A percentile compares a stretch with the other conserved stretches of the same genome.
Conservation (phyloP, 2,797 vertebrate species). For the Rhinella marina region DNA sequence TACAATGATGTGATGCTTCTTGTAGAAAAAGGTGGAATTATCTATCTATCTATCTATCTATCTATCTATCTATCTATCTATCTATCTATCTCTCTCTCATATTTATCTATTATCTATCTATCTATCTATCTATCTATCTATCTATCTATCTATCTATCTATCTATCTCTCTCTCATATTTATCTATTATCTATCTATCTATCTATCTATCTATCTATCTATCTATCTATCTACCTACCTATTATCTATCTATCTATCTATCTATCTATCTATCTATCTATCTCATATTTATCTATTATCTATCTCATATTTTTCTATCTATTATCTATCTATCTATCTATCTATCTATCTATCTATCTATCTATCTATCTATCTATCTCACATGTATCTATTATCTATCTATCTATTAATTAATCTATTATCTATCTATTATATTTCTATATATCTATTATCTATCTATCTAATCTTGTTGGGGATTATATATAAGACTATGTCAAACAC, state of each 20-base stretch:
- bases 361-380: neutral
- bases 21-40: neutral
- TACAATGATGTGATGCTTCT: neutral
- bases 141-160: neutral
- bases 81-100: neutral
- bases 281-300: neutral
- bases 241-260: neutral
- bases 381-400: no score
- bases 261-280: neutral
- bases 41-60: constrained; percentile 10
- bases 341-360: neutral
- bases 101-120: neutral
- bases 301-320: neutral
- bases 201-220: neutral
- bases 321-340: constrained; percentile 2
- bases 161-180: neutral
- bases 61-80: constrained; percentile 1
- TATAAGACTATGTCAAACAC: neutral
- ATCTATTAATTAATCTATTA: neutral
- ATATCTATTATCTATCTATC: neutral
- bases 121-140: neutral
- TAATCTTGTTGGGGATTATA: neutral
- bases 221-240: neutral
- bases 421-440: constrained; percentile 9
- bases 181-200: neutral